Evolutionary conservation across 2,888 invertebrate species (phyloP).

Genomic region (Argyresthia goedartella): DNA sequence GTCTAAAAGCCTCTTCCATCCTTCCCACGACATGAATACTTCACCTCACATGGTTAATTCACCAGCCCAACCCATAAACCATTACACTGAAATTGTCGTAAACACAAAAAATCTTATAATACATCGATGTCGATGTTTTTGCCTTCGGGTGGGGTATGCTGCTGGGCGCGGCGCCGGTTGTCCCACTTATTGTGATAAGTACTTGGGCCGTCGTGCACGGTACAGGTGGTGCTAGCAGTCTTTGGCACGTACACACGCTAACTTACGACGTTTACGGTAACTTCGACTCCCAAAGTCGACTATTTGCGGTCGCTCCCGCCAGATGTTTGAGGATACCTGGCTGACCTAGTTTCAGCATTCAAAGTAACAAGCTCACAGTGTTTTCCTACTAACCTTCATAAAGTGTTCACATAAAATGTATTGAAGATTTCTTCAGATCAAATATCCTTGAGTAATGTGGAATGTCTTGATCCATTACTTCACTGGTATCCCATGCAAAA

Average conservation of each 20-base stretch:
- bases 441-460: too few species aligned
- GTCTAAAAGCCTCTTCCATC: not conserved
- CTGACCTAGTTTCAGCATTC: not conserved
- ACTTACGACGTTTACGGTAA: not conserved
- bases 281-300: not conserved
- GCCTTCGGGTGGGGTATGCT: conserved; percentile 25
- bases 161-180: conserved; percentile 57
- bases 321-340: too few species aligned
- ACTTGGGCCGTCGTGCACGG: conserved; percentile 2
- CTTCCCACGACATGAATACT: not conserved
- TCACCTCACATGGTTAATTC: not conserved
- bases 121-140: not conserved
- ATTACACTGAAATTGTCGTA: not conserved
- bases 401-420: too few species aligned
- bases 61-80: not conserved
- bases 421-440: too few species aligned
- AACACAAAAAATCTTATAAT: not conserved
- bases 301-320: too few species aligned
- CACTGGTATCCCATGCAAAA: too few species aligned
- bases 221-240: conserved; percentile 9
- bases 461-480: too few species aligned
- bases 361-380: too few species aligned
- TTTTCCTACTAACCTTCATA: too few species aligned
- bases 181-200: conserved; percentile 37
- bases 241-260: conserved; percentile 14